Evolutionary conservation across 2,797 vertebrate genomes (phyloP).

Genomic region (Phylloscopus collybita): DNA sequence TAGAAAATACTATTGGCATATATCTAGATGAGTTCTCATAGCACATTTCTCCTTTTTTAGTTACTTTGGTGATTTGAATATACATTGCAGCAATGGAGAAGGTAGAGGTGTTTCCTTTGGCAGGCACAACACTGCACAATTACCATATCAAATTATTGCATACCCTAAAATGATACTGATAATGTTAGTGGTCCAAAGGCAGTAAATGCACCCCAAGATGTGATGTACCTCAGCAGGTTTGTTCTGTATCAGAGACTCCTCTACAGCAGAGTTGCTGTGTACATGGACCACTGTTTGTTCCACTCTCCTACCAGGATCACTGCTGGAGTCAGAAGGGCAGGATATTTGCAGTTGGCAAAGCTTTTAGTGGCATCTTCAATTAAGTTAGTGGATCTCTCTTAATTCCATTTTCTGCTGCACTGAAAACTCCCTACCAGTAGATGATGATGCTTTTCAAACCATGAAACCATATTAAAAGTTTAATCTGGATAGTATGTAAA

Average conservation of each 20-base stretch:
- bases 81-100: background rate
- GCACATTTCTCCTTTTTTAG: background rate
- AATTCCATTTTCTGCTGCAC: conserved; percentile 2
- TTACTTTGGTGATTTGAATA: background rate
- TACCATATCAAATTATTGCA: background rate
- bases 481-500: conserved; percentile 26
- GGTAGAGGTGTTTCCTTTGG: background rate
- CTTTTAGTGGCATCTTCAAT: conserved; percentile 32
- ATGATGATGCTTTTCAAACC: conserved; percentile 35
- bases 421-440: conserved; percentile 33
- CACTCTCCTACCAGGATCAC: background rate
- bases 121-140: background rate
- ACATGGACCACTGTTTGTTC: background rate
- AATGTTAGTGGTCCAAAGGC: background rate
- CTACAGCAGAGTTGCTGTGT: background rate
- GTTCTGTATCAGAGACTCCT: background rate
- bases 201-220: background rate
- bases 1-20: background rate
- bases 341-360: background rate
- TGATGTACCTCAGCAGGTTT: background rate
- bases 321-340: background rate
- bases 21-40: background rate
- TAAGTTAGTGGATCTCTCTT: conserved; percentile 31
- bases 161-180: background rate
- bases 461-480: conserved; percentile 8